These are phyloP conservation scores for Selene dorsalis DNA, from an alignment of 2,797 vertebrate genomes.

Conservation along the genomic window DNA sequence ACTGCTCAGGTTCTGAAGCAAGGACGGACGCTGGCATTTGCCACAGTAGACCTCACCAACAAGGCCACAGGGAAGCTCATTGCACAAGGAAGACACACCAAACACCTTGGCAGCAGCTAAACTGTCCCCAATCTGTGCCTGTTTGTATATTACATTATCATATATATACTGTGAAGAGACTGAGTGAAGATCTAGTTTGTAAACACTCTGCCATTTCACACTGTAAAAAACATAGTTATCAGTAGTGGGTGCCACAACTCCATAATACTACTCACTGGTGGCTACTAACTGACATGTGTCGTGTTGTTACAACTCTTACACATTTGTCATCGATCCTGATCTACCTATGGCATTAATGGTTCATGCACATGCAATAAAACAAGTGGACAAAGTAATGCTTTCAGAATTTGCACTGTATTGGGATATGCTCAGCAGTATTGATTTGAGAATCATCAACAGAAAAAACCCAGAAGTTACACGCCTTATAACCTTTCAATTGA, in stretches of 20 bases:
- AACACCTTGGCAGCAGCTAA: conserved; percentile 88
- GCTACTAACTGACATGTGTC: not conserved
- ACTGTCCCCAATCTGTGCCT: not conserved
- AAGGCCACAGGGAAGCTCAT: conserved; percentile 92
- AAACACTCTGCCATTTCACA: not conserved
- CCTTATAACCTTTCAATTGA: conserved; percentile 87
- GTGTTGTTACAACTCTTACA: not conserved
- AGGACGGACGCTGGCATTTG: conserved; percentile 90
- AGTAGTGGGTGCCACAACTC: not conserved
- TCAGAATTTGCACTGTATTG: conserved; percentile 83
- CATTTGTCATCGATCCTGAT: not conserved
- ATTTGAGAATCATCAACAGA: conserved; percentile 79
- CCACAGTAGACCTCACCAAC: conserved; percentile 92
- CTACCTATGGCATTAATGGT: conserved; percentile 11
- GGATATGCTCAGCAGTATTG: conserved; percentile 84
- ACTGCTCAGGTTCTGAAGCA: conserved; percentile 95
- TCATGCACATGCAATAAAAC: conserved; percentile 74
- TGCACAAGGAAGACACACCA: conserved; percentile 96
- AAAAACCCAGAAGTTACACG: conserved; percentile 70
- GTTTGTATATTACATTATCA: conserved; percentile 1
- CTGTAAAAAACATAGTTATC: not conserved
- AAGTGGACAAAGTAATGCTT: conserved; percentile 72
- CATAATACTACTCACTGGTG: not conserved
- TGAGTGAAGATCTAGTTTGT: conserved; percentile 1
- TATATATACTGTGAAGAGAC: conserved; percentile 1